phyloP scores from a whole-genome alignment of 2,113 vertebrate genomes.

The Poeciliopsis occidentalis region DNA sequence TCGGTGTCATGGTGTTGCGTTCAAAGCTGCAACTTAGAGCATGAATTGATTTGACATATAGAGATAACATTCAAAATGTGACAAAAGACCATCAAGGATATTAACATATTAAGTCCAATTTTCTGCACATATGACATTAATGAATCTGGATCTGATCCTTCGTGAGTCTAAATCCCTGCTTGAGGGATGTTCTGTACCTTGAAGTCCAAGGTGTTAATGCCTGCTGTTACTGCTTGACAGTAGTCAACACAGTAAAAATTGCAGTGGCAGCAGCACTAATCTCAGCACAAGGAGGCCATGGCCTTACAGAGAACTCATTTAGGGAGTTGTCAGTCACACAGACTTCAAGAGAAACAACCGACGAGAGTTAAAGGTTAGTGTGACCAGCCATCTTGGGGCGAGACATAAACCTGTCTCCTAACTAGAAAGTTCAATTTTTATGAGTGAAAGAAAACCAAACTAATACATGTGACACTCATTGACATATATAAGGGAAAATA shows the following conservation, averaged over 20 bases:
- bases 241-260: not conserved
- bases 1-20: not conserved
- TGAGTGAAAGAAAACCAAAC: too few relatives aligned
- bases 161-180: not conserved
- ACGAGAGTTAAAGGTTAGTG: not conserved
- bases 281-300: not conserved
- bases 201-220: not conserved
- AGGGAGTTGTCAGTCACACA: conserved; percentile 10
- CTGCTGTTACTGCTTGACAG: not conserved
- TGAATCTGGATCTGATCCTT: not conserved
- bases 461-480: too few relatives aligned
- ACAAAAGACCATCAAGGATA: not conserved
- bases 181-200: not conserved
- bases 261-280: conserved; percentile 1
- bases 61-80: not conserved
- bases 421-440: not conserved
- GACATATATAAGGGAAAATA: not conserved
- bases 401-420: not conserved
- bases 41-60: not conserved
- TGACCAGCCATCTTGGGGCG: not conserved
- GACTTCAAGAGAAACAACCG: not conserved
- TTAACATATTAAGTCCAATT: not conserved
- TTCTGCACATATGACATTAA: not conserved
- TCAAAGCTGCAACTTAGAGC: not conserved
- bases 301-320: conserved; percentile 3